phyloP scores from a whole-genome alignment of 2,797 vertebrate species.

The Macropus fuliginosus region DNA sequence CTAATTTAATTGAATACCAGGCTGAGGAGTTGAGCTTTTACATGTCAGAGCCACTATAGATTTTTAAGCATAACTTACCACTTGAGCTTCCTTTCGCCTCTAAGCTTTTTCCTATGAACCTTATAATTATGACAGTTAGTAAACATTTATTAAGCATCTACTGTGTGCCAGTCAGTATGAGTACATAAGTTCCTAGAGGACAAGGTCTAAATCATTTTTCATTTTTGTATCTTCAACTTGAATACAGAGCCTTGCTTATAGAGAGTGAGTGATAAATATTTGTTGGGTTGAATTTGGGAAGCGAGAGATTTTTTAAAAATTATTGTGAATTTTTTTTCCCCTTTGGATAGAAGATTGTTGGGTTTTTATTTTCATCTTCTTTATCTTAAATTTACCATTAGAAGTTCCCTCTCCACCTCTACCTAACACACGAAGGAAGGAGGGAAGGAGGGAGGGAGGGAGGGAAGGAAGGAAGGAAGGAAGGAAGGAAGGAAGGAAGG shows the following conservation, averaged over 20 bases:
- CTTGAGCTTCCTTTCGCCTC: neutral
- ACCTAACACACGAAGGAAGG: neutral
- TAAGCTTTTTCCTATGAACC: neutral
- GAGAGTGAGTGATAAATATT: neutral
- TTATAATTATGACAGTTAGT: neutral
- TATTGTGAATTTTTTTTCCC: neutral
- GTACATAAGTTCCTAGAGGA: neutral
- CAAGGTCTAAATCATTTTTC: neutral
- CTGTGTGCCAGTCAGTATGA: too few relatives aligned
- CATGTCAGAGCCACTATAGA: neutral
- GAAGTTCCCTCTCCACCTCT: neutral
- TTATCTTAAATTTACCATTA: neutral
- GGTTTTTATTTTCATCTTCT: neutral
- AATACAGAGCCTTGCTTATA: neutral
- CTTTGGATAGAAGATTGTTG: neutral
- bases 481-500: too few relatives aligned
- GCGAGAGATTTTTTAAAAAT: neutral
- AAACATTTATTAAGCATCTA: neutral
- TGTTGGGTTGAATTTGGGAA: neutral
- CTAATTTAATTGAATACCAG: neutral
- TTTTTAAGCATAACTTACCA: neutral
- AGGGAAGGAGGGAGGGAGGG: too few relatives aligned
- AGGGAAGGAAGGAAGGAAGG: too few relatives aligned
- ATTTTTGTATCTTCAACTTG: neutral
- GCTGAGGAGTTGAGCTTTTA: neutral